Percentiles rank a stretch among this genome's conserved stretches.
Evolutionary conservation across 1,140 invertebrate genomes (phyloP).

Genomic region (Tachypleus tridentatus): DNA sequence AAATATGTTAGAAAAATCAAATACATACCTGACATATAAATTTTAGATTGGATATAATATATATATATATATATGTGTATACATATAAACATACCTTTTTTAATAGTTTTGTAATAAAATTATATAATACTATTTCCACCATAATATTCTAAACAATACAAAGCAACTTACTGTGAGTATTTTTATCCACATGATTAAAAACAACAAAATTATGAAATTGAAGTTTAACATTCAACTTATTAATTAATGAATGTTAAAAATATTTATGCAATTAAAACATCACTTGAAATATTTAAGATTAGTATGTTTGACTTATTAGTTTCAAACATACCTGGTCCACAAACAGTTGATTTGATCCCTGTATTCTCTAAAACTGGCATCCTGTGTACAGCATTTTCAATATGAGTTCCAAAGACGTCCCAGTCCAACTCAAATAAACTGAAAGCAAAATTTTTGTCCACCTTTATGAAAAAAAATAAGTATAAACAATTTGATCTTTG

Average conservation of each 20-base stretch:
- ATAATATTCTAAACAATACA: too few species aligned
- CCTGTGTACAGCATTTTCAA: conserved; percentile 55
- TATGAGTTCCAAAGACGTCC: conserved; percentile 62
- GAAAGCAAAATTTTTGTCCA: conserved; percentile 62
- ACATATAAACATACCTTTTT: neutral
- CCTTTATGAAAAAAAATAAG: conserved; percentile 32
- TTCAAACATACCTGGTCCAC: conserved; percentile 29
- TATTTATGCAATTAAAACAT: conserved; percentile 1
- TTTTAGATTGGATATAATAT: neutral
- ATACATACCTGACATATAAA: neutral
- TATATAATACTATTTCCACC: too few species aligned
- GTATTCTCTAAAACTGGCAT: conserved; percentile 55
- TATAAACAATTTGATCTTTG: too few species aligned
- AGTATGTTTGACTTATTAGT: neutral
- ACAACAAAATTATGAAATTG: too few species aligned
- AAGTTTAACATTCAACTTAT: too few species aligned
- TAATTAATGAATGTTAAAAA: too few species aligned
- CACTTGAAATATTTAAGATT: conserved; percentile 7
- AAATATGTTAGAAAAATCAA: conserved; percentile 6
- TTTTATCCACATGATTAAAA: too few species aligned
- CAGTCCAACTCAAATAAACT: conserved; percentile 73
- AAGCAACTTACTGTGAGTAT: too few species aligned
- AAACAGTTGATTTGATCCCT: conserved; percentile 71
- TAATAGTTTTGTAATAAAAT: neutral
- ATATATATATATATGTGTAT: too few species aligned